These are phyloP conservation scores for Bombus waltoni DNA, from an alignment of 1,140 invertebrate species.

Conservation along the genomic window DNA sequence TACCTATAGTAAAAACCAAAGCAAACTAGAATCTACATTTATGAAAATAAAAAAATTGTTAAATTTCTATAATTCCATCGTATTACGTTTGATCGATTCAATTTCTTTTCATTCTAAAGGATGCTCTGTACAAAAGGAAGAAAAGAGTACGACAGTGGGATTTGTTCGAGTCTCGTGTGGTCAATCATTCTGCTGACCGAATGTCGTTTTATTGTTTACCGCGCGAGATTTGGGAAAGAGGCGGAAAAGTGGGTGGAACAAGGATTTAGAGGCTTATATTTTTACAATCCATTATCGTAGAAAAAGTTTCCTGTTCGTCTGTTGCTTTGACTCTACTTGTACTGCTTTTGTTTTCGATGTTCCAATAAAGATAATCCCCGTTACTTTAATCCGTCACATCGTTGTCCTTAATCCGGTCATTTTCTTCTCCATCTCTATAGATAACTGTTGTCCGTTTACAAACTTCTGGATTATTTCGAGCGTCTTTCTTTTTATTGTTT, in stretches of 20 bases:
- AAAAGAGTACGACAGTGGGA: not conserved
- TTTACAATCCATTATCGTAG: slow-evolving; percentile 4
- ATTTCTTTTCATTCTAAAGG: not conserved
- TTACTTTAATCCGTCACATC: too few species aligned
- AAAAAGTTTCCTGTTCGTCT: not conserved
- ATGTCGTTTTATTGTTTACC: not conserved
- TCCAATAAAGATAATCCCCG: not conserved
- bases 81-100: not conserved
- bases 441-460: too few species aligned
- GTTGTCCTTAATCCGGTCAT: too few species aligned
- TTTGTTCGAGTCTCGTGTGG: not conserved
- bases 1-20: too few species aligned
- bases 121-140: not conserved
- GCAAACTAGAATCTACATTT: not conserved
- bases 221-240: too few species aligned
- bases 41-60: not conserved
- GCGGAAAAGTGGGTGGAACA: not conserved
- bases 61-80: not conserved
- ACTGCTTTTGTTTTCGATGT: not conserved
- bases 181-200: not conserved
- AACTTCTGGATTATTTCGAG: too few species aligned
- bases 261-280: not conserved
- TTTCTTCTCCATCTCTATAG: too few species aligned
- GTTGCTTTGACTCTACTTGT: not conserved
- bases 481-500: too few species aligned